Evolutionary conservation across 2,888 invertebrate genomes (phyloP), one percentile per base, ranked within the genome.

Genomic region (Tetanocera ferruginea): DNA sequence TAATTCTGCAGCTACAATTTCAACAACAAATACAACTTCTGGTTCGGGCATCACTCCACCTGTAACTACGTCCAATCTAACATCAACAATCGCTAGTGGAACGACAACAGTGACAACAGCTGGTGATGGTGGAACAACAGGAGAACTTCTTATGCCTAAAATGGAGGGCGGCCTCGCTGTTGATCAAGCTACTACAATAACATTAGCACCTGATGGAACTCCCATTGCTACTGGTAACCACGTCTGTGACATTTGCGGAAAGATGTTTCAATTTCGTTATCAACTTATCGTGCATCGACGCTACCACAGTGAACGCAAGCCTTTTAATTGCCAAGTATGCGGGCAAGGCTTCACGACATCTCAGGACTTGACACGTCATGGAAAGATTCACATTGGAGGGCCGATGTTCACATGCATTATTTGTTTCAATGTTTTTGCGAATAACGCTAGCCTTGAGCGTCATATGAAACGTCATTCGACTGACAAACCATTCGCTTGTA

Each of bases 221-320:
- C 91, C 91, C 62, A 93, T 93, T 4, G 93, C 94, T 2, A 91
- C 92, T 3, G 91, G 92, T 3, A 88, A 88, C 80, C 95, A 96
- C 88, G 92, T 94, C 23, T 96, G 96, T 88, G 96, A 96, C 89
- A 93, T 96, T 79, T 96, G 96, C 85, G 95, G 95, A 73, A 96
- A 96, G 90, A 94, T 95, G 90, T 96, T 96, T 90, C 95, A 95
- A 85, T 96, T 95, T 89, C 93, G 96, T 78, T 96, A 96, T 90
- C 96, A 96, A 88, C 92, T 96, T 78, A 96, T 96, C 84, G 96
- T 96, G 60, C 96, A 96, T 90, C 92, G 95, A 85, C 93, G 96
- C 84, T 96, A 96, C 89, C 96, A 96, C 85, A 95, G 94, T 60
- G 96, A 96, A 90, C 92, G 94, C 82, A 96, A 96, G 88, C 96